Evolutionary conservation across 2,888 invertebrate species (phyloP).

Genomic region (Buathra laborator): DNA sequence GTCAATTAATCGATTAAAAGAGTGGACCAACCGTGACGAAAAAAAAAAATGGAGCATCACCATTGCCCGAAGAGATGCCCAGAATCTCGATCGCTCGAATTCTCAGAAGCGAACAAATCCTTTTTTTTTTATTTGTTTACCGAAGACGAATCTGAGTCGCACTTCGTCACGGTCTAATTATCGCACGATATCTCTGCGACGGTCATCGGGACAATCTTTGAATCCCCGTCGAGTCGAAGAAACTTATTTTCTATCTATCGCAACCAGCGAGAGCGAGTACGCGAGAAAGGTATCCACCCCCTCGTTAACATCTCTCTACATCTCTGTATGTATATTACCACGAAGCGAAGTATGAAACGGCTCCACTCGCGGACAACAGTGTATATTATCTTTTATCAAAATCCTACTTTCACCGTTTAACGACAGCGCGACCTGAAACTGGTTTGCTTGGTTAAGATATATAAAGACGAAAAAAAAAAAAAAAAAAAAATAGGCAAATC

Average conservation of each 20-base stretch:
- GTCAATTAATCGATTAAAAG: no score
- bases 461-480: neutral
- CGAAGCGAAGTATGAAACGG: neutral
- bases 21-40: neutral
- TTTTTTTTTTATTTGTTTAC: slow-evolving; percentile 46
- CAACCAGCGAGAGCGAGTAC: slow-evolving; percentile 2
- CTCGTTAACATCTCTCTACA: slow-evolving; percentile 8
- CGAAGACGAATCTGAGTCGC: slow-evolving; percentile 60
- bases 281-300: slow-evolving; percentile 46
- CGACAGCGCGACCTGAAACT: slow-evolving; percentile 70
- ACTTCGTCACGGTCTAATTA: slow-evolving; percentile 81
- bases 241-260: slow-evolving; percentile 26
- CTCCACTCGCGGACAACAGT: slow-evolving; percentile 1
- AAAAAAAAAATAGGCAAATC: slow-evolving; percentile 26
- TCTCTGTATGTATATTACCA: neutral
- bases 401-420: slow-evolving; percentile 81
- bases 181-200: slow-evolving; percentile 40
- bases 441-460: slow-evolving; percentile 52
- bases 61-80: neutral
- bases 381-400: slow-evolving; percentile 74
- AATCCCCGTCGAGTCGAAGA: slow-evolving; percentile 7
- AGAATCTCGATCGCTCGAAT: neutral
- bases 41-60: slow-evolving; percentile 22
- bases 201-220: slow-evolving; percentile 58
- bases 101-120: slow-evolving; percentile 17